A percentile compares a stretch with the other conserved stretches of the same genome.
These are phyloP conservation scores for Oscheius sp. DNA, from an alignment of 2,888 invertebrate genomes.

Conservation along the genomic window DNA sequence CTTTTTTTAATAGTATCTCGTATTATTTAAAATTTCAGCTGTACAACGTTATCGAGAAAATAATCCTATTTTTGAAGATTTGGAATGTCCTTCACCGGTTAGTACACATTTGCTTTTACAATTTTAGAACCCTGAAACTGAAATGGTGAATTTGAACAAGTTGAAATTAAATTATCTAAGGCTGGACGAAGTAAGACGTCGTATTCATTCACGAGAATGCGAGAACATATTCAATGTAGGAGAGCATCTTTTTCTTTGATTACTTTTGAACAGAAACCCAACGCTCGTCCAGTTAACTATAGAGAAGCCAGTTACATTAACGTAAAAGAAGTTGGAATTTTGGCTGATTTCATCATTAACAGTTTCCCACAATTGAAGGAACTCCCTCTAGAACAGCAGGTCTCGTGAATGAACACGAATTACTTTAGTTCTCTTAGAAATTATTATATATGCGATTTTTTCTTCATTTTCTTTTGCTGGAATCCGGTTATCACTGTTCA, in stretches of 20 bases:
- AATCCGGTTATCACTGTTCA: constrained; percentile 9
- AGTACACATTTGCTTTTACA: neutral
- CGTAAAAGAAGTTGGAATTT: constrained; percentile 6
- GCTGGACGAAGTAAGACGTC: neutral
- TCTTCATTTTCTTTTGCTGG: neutral
- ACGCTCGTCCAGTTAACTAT: neutral
- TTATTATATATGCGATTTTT: neutral
- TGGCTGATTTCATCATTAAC: neutral
- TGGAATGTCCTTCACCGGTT: neutral
- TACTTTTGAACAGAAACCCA: neutral
- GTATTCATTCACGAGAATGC: neutral
- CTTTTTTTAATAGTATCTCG: neutral
- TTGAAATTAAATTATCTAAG: neutral
- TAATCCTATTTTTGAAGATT: neutral
- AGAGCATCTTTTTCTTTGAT: neutral
- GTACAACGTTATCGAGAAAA: constrained; percentile 14
- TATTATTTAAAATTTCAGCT: neutral
- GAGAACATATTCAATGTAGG: neutral
- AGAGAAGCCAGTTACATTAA: constrained; percentile 13
- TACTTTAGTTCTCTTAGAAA: constrained; percentile 7
- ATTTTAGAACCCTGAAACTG: neutral
- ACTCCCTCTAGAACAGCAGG: neutral
- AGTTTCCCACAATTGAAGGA: neutral
- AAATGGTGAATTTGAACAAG: neutral
- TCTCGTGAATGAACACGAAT: neutral